Evolutionary conservation across 1,140 invertebrate species (phyloP).

Genomic region (Brachionus sp.): DNA sequence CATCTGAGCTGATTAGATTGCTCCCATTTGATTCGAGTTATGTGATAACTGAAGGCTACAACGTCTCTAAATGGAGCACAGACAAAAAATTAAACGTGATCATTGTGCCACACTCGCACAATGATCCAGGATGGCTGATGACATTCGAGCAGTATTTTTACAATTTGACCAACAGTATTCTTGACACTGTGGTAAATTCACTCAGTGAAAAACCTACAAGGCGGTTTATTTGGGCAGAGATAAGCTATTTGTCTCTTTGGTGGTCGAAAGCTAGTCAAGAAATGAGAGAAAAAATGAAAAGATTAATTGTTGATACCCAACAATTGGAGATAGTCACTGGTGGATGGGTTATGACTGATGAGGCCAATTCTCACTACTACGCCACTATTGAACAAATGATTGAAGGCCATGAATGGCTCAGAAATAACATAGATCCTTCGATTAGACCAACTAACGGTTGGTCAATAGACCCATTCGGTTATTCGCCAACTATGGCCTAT

Average conservation of each 20-base stretch:
- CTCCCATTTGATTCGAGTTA: slow-evolving; percentile 65
- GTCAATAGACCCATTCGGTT: slow-evolving; percentile 90
- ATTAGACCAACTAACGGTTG: slow-evolving; percentile 64
- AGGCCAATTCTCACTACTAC: slow-evolving; percentile 86
- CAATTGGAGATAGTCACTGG: slow-evolving; percentile 89
- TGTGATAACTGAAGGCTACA: neutral
- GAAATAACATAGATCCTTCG: slow-evolving; percentile 27
- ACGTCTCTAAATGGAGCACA: neutral
- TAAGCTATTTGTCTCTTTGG: slow-evolving; percentile 86
- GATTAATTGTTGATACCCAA: slow-evolving; percentile 74
- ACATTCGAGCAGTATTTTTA: slow-evolving; percentile 91
- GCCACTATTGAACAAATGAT: slow-evolving; percentile 90
- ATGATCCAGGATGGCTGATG: slow-evolving; percentile 89
- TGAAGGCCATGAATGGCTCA: slow-evolving; percentile 81
- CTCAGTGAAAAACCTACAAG: slow-evolving; percentile 71
- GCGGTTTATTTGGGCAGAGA: slow-evolving; percentile 96
- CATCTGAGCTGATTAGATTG: neutral
- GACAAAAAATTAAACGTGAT: slow-evolving; percentile 52
- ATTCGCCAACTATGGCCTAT: slow-evolving; percentile 85
- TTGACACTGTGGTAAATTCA: slow-evolving; percentile 82
- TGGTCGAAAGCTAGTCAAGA: slow-evolving; percentile 74
- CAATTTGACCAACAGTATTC: slow-evolving; percentile 78
- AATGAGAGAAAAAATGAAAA: slow-evolving; percentile 70
- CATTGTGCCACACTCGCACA: slow-evolving; percentile 73
- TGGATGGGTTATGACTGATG: slow-evolving; percentile 98